Percentiles rank a stretch among this genome's conserved stretches.
Conservation (phyloP, 2,888 invertebrate species). For the Andrena dorsata region DNA sequence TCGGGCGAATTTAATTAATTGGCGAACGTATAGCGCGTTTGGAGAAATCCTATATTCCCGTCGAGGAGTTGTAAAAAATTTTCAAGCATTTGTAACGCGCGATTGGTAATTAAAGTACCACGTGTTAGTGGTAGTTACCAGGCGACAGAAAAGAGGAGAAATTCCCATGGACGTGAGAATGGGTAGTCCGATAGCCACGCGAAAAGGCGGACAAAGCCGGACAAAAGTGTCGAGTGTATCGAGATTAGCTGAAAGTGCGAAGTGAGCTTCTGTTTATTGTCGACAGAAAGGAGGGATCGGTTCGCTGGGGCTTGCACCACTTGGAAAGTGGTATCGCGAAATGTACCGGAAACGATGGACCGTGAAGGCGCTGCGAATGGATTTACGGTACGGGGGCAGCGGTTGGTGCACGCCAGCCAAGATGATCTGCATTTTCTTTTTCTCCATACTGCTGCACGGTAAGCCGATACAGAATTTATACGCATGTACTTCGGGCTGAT, state of each 20-base stretch:
- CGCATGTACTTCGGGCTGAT: background rate
- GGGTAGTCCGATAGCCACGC: background rate
- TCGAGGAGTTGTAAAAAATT: too few species aligned
- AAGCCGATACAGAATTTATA: constrained; percentile 60
- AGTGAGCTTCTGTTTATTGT: constrained; percentile 53
- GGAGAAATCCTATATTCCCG: background rate
- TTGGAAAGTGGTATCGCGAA: constrained; percentile 69
- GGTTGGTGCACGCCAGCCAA: constrained; percentile 67
- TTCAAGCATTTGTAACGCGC: too few species aligned
- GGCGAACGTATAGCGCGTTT: background rate
- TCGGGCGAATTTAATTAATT: background rate
- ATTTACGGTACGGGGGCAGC: constrained; percentile 71
- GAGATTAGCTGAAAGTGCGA: constrained; percentile 19
- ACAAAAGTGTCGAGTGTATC: constrained; percentile 17
- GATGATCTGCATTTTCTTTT: constrained; percentile 76
- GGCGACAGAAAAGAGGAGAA: background rate
- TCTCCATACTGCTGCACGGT: constrained; percentile 77
- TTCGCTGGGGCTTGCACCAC: constrained; percentile 30
- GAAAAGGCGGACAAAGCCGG: background rate
- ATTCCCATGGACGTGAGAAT: background rate
- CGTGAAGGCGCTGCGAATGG: constrained; percentile 70
- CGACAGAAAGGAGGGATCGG: constrained; percentile 40
- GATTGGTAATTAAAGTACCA: too few species aligned
- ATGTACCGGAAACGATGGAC: constrained; percentile 79
- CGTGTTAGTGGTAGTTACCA: background rate